Base-by-base conservation (phyloP, 2,888 invertebrate genomes). In the Anticlea derivata region DNA sequence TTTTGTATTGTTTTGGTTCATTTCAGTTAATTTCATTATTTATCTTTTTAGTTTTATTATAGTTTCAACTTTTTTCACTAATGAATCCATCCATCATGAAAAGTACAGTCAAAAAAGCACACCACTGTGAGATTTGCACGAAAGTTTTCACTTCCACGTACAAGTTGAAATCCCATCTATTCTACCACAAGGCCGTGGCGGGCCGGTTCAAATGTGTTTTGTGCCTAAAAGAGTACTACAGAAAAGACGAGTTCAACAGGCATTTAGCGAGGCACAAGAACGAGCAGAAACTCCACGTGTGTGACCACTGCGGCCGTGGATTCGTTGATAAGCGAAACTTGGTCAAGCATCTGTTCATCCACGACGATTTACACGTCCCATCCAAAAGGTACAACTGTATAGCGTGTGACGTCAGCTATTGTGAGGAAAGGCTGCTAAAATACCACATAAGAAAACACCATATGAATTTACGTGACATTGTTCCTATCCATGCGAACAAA, bases 371-470 rank as follows among this genome's bases (percentile, higher is more conserved):
- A 1, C 48, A 63, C 5, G 35, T 58, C 0, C 48, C 50, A 0
- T 26, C 49, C 0, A 33, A 49, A 1, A 56, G 63, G 0, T 80
- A 64, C 50, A 64, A 63, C 13, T 86, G 86, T n/a, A 61, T 60
- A 1, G 82, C 78, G 0, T 86, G 86, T 20, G 73, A 70, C 0
- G 49, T 60, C 0, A 51, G 30, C 1, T 86, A 79, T 33, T 79
- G 78, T 13, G 86, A 86, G 48, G 73, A 80, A 20, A 60, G 86
- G 8, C 50, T 80, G 0, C 60, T 86, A 0, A 68, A 75, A 44
- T 70, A 81, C 31, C 84, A 84, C 34, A 75, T 83, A 20, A 59
- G 80, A n/a, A 76, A 75, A 48, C 63, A 67, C 1, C 86, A 86
- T 51, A 79, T 76, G 8, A 83, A 84, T 33, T 56, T 77, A 0